phyloP scores from a whole-genome alignment of 2,888 invertebrate species.

The Chymomyza procnemis region DNA sequence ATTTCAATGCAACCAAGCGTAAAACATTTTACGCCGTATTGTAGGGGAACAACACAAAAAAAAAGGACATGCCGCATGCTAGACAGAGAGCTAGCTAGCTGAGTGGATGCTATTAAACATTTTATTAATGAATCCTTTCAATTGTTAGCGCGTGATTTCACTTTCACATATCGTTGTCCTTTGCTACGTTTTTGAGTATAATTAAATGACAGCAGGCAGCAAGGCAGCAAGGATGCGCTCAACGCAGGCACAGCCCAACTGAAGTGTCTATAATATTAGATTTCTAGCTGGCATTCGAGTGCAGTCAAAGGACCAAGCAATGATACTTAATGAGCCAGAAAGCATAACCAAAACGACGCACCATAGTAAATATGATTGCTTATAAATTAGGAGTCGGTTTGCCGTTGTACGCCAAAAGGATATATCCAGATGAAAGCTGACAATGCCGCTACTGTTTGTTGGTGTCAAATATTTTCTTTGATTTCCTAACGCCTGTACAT shows the following conservation, averaged over 20 bases:
- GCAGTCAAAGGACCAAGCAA: slow-evolving; percentile 40
- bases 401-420: slow-evolving; percentile 42
- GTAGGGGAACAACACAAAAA: slow-evolving; percentile 48
- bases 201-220: slow-evolving; percentile 59
- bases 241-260: slow-evolving; percentile 5
- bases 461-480: slow-evolving; percentile 70
- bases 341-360: slow-evolving; percentile 47
- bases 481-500: slow-evolving; percentile 49
- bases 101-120: slow-evolving; percentile 65
- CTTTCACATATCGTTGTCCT: slow-evolving; percentile 48
- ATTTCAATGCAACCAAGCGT: slow-evolving; percentile 78
- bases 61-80: slow-evolving; percentile 66
- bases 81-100: slow-evolving; percentile 46
- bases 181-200: slow-evolving; percentile 59
- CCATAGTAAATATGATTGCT: slow-evolving; percentile 59
- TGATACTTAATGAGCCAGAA: slow-evolving; percentile 67
- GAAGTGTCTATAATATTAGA: not conserved
- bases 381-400: slow-evolving; percentile 62
- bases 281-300: not conserved
- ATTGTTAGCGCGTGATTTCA: slow-evolving; percentile 74
- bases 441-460: slow-evolving; percentile 48
- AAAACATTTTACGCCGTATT: slow-evolving; percentile 73
- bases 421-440: slow-evolving; percentile 61
- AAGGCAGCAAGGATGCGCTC: not conserved
- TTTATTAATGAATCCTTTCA: slow-evolving; percentile 77